A percentile compares a stretch with the other conserved stretches of the same genome.
phyloP scores from a whole-genome alignment of 2,113 vertebrate genomes.

The Lasiurus borealis region DNA sequence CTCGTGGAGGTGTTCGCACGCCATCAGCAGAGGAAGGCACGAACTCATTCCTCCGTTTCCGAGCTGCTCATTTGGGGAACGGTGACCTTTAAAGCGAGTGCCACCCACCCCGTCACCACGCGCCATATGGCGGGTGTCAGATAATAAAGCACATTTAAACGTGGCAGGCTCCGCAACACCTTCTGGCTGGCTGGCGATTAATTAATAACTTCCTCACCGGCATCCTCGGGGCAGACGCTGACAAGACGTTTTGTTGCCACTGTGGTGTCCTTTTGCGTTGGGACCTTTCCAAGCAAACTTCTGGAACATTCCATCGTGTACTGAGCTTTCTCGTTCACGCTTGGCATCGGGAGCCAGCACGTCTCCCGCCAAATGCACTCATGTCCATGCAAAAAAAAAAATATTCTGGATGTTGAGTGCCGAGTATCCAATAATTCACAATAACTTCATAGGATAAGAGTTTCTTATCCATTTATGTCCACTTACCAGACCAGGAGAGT shows the following conservation, averaged over 20 bases:
- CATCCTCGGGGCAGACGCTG: slow-evolving; percentile 48
- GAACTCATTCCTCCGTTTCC: slow-evolving; percentile 75
- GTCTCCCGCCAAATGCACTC: neutral
- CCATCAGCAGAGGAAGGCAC: slow-evolving; percentile 80
- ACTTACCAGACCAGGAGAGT: neutral
- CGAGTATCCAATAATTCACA: neutral
- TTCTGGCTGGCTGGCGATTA: slow-evolving; percentile 74
- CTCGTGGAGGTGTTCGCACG: slow-evolving; percentile 72
- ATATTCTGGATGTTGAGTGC: neutral
- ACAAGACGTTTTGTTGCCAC: slow-evolving; percentile 70
- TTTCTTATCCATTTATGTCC: neutral
- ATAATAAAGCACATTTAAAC: slow-evolving; percentile 79
- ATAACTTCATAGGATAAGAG: neutral
- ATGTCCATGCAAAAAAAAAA: neutral
- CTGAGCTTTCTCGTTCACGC: neutral
- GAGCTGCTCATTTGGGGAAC: slow-evolving; percentile 79
- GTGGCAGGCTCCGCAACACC: slow-evolving; percentile 66
- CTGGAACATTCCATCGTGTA: neutral
- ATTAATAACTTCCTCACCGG: slow-evolving; percentile 77
- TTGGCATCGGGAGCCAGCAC: neutral
- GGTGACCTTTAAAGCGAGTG: slow-evolving; percentile 81
- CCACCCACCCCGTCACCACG: slow-evolving; percentile 75
- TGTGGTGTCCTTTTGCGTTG: slow-evolving; percentile 51
- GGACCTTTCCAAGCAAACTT: slow-evolving; percentile 50
- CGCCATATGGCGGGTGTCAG: slow-evolving; percentile 80